Evolutionary conservation across 2,113 vertebrate species (phyloP).

Genomic region (Holacanthus passer): DNA sequence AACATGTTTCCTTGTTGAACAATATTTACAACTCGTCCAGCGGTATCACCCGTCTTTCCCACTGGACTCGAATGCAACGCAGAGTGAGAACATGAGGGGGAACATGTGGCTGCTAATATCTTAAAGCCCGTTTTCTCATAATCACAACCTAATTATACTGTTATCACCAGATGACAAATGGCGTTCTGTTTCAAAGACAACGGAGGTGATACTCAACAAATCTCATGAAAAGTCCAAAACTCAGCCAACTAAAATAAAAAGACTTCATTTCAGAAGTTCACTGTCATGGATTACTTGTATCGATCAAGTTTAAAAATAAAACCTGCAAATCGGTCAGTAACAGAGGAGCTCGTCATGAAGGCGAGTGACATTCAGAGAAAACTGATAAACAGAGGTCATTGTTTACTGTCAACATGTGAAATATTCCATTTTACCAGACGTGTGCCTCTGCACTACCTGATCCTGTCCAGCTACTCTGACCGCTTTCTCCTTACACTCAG

Average conservation of each 20-base stretch:
- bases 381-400: neutral
- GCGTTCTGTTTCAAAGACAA: neutral
- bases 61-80: neutral
- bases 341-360: too few relatives aligned
- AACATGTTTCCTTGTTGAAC: neutral
- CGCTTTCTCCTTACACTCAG: slow-evolving; percentile 23
- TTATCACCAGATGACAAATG: neutral
- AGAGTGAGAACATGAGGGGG: neutral
- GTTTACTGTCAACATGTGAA: slow-evolving; percentile 28
- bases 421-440: neutral
- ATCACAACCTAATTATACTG: neutral
- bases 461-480: slow-evolving; percentile 13
- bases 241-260: too few relatives aligned
- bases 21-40: neutral
- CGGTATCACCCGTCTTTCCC: neutral
- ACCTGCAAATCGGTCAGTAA: too few relatives aligned
- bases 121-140: neutral
- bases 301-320: neutral
- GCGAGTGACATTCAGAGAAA: too few relatives aligned
- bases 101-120: neutral
- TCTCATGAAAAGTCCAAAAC: neutral
- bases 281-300: too few relatives aligned
- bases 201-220: neutral
- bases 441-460: neutral
- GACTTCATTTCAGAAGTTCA: too few relatives aligned